phyloP scores from a whole-genome alignment of 2,888 invertebrate genomes.

The Biston betularia region DNA sequence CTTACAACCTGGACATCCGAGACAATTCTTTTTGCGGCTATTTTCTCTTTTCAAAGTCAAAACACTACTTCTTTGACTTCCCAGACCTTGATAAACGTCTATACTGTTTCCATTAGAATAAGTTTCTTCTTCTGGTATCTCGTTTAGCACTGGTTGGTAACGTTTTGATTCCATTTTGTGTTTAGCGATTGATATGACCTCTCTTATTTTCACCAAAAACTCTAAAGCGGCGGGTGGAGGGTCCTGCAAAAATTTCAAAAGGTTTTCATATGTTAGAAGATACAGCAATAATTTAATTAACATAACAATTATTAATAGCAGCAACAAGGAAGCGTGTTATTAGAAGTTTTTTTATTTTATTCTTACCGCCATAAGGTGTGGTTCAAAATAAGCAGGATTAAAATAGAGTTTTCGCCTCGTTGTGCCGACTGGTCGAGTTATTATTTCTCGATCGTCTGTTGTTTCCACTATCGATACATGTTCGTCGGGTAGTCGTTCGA shows the following conservation, averaged over 20 bases:
- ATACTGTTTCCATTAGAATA: slow-evolving; percentile 79
- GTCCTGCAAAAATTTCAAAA: slow-evolving; percentile 83
- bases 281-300: neutral
- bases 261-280: neutral
- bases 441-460: slow-evolving; percentile 90
- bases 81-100: slow-evolving; percentile 78
- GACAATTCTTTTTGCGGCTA: slow-evolving; percentile 86
- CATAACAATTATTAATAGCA: too few species aligned
- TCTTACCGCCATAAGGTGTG: slow-evolving; percentile 92
- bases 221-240: slow-evolving; percentile 96
- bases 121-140: slow-evolving; percentile 93
- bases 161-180: slow-evolving; percentile 94
- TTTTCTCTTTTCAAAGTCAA: slow-evolving; percentile 88
- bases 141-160: slow-evolving; percentile 91
- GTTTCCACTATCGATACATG: slow-evolving; percentile 95
- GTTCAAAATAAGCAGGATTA: slow-evolving; percentile 96
- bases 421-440: slow-evolving; percentile 89
- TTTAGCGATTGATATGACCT: slow-evolving; percentile 95
- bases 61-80: slow-evolving; percentile 84
- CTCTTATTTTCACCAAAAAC: slow-evolving; percentile 95
- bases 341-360: neutral
- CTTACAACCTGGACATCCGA: slow-evolving; percentile 89
- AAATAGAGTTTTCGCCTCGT: slow-evolving; percentile 94
- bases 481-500: slow-evolving; percentile 92
- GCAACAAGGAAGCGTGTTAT: neutral